Percentiles rank a stretch among this genome's conserved stretches.
phyloP scores from a whole-genome alignment of 2,797 vertebrate species.

The Urosaurus nigricauda region DNA sequence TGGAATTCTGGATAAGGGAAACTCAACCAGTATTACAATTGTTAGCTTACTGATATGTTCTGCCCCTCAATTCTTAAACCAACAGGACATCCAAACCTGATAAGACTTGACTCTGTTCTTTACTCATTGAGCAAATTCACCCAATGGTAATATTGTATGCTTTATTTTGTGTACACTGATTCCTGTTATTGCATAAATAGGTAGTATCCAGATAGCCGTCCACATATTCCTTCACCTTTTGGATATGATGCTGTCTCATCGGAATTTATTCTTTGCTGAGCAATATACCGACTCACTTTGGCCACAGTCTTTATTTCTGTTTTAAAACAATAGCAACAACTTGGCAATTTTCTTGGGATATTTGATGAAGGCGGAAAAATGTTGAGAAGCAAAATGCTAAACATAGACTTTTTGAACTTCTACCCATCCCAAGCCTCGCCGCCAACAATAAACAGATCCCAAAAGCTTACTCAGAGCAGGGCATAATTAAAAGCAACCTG shows the following conservation, averaged over 20 bases:
- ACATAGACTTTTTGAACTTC: conserved; percentile 32
- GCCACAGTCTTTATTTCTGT: background rate
- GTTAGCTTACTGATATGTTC: background rate
- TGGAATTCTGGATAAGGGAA: too few relatives aligned
- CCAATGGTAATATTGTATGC: background rate
- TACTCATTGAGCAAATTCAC: background rate
- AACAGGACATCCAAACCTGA: background rate
- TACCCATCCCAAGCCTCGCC: background rate
- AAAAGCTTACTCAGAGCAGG: conserved; percentile 30
- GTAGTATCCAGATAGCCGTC: background rate
- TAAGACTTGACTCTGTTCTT: background rate
- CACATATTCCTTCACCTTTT: background rate
- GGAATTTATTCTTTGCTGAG: background rate
- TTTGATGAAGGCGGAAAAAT: conserved; percentile 7
- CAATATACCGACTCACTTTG: background rate
- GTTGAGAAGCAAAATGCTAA: conserved; percentile 10
- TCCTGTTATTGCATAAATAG: background rate
- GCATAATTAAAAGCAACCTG: conserved; percentile 53
- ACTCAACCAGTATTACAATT: background rate
- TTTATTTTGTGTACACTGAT: background rate
- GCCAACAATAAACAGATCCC: conserved; percentile 39
- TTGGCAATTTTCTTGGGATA: conserved; percentile 15
- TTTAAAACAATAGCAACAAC: background rate
- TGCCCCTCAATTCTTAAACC: background rate
- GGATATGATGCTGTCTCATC: background rate